phyloP scores from a whole-genome alignment of 1,140 invertebrate genomes.

The Drosophila hydei region DNA sequence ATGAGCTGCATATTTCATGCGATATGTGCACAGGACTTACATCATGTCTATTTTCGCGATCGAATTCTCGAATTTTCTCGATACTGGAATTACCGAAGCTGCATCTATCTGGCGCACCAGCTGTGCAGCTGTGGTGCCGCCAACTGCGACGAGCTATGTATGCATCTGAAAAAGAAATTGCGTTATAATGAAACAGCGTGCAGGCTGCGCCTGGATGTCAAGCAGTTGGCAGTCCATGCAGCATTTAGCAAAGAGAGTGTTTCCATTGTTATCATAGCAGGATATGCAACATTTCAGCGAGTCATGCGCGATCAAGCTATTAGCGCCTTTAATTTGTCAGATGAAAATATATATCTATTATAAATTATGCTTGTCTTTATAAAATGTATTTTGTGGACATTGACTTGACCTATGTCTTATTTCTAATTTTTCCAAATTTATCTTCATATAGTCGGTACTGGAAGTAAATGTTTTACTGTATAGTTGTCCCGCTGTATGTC shows the following conservation, averaged over 20 bases:
- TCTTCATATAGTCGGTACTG: too few relatives aligned
- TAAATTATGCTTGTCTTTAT: not conserved
- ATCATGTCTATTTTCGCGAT: constrained; percentile 70
- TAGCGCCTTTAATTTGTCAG: constrained; percentile 16
- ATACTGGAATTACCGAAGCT: constrained; percentile 75
- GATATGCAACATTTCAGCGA: constrained; percentile 51
- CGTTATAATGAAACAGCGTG: constrained; percentile 60
- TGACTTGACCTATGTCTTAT: too few relatives aligned
- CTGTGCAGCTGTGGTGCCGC: constrained; percentile 15
- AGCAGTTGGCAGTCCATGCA: constrained; percentile 6
- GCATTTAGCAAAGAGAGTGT: not conserved
- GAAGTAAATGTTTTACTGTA: too few relatives aligned
- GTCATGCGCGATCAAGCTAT: constrained; percentile 19
- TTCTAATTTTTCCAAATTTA: too few relatives aligned
- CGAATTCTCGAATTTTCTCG: constrained; percentile 58
- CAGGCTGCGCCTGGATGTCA: constrained; percentile 31
- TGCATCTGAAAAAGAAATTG: constrained; percentile 30
- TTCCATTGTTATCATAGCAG: constrained; percentile 51
- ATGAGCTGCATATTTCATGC: constrained; percentile 66
- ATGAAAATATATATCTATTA: constrained; percentile 41
- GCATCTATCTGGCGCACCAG: constrained; percentile 65
- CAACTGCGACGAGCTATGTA: constrained; percentile 7
- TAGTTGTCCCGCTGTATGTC: too few relatives aligned
- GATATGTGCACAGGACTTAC: constrained; percentile 62
- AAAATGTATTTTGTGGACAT: not conserved